phyloP scores from a whole-genome alignment of 2,888 invertebrate genomes.

The Aradus depressus region DNA sequence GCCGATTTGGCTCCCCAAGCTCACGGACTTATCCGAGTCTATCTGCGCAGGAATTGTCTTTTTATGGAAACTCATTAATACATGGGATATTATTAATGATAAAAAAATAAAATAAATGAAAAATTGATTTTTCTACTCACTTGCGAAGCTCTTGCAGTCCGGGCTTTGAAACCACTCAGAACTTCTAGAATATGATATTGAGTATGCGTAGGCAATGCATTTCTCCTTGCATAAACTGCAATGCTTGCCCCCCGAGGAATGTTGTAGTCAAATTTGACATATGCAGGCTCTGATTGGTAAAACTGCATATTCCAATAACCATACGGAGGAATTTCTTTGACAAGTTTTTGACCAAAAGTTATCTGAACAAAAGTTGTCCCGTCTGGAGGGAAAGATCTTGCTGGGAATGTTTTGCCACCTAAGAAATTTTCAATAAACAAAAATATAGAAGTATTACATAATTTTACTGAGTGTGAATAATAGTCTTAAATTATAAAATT shows the following conservation, averaged over 20 bases:
- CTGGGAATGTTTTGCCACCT: slow-evolving; percentile 82
- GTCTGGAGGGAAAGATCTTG: slow-evolving; percentile 83
- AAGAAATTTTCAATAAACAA: slow-evolving; percentile 14
- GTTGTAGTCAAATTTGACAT: slow-evolving; percentile 88
- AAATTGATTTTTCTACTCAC: slow-evolving; percentile 38
- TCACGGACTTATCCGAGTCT: too few relatives aligned
- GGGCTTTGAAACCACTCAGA: slow-evolving; percentile 76
- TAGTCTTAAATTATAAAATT: background rate
- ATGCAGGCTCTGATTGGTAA: slow-evolving; percentile 85
- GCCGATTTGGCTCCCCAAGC: too few relatives aligned
- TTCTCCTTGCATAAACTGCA: slow-evolving; percentile 88
- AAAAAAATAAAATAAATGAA: background rate
- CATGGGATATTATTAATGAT: background rate
- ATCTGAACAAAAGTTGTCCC: slow-evolving; percentile 87
- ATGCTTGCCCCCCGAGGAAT: slow-evolving; percentile 85
- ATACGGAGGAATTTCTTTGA: slow-evolving; percentile 82
- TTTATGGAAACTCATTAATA: too few relatives aligned
- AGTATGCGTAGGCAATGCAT: slow-evolving; percentile 89
- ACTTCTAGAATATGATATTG: slow-evolving; percentile 94
- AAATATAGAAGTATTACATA: background rate
- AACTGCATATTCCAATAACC: slow-evolving; percentile 98
- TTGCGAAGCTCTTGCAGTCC: slow-evolving; percentile 73
- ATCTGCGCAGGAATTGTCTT: too few relatives aligned
- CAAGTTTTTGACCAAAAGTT: slow-evolving; percentile 72
- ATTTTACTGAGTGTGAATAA: background rate